Evolutionary conservation across 2,113 vertebrate genomes (phyloP).

Genomic region (Nothobranchius furzeri): DNA sequence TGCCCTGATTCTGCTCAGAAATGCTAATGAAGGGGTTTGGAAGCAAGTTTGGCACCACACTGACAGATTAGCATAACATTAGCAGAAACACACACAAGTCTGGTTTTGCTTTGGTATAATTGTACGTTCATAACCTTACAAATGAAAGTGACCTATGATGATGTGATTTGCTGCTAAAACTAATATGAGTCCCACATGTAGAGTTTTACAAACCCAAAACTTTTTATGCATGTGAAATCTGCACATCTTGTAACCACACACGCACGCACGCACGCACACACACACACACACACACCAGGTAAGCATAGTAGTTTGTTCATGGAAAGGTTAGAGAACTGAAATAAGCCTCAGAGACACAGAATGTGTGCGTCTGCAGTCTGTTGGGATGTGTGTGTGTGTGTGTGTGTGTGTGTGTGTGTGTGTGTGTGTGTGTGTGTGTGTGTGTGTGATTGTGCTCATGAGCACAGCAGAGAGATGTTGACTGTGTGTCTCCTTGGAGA

Average conservation of each 20-base stretch:
- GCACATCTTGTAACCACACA: slow-evolving; percentile 14
- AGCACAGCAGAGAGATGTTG: slow-evolving; percentile 13
- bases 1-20: slow-evolving; percentile 61
- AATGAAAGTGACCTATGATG: background rate
- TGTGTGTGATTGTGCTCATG: background rate
- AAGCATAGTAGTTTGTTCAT: slow-evolving; percentile 10
- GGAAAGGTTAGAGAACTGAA: slow-evolving; percentile 44
- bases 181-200: background rate
- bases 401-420: too few species aligned
- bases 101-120: background rate
- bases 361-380: slow-evolving; percentile 20
- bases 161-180: background rate
- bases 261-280: background rate
- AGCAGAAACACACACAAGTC: slow-evolving; percentile 25
- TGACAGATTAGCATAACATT: slow-evolving; percentile 69
- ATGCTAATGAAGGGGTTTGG: slow-evolving; percentile 62
- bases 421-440: slow-evolving; percentile 9
- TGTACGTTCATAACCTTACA: background rate
- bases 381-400: slow-evolving; percentile 6
- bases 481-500: slow-evolving; percentile 49
- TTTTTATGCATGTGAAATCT: slow-evolving; percentile 7
- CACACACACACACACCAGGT: slow-evolving; percentile 11
- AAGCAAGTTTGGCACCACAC: slow-evolving; percentile 51
- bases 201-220: background rate
- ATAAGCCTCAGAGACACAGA: slow-evolving; percentile 29